A percentile compares a stretch with the other conserved stretches of the same genome.
These are phyloP conservation scores for Parauchenoglanis ngamensis DNA, from an alignment of 2,797 vertebrate species.

Conservation along the genomic window DNA sequence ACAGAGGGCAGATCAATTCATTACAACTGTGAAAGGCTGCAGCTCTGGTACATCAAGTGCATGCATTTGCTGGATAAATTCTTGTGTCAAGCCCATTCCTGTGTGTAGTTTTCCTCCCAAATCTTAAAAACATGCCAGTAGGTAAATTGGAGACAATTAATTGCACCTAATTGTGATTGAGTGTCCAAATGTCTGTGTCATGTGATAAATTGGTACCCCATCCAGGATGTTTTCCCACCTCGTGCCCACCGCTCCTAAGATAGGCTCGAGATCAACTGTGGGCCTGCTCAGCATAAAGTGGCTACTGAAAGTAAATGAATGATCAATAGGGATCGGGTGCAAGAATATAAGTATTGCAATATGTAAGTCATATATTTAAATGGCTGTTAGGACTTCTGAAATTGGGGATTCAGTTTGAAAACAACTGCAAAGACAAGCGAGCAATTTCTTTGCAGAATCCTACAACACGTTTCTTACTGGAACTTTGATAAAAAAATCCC, in stretches of 20 bases:
- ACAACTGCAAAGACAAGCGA: background rate
- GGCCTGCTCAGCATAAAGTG: background rate
- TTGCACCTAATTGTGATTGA: background rate
- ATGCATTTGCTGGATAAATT: too few species aligned
- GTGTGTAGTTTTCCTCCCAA: background rate
- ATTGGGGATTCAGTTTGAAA: background rate
- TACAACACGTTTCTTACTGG: background rate
- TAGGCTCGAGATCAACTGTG: background rate
- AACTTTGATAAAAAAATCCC: background rate
- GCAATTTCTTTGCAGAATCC: background rate
- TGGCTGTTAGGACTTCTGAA: background rate
- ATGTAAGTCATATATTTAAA: background rate
- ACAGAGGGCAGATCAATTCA: constrained; percentile 2
- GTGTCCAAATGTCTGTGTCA: background rate
- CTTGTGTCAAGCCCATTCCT: background rate
- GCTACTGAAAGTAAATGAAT: background rate
- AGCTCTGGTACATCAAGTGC: background rate
- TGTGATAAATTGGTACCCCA: background rate
- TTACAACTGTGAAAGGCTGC: background rate
- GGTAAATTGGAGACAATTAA: background rate
- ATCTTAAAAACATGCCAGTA: background rate
- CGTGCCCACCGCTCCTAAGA: background rate
- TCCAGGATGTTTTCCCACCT: background rate
- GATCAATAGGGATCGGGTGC: background rate
- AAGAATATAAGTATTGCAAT: background rate